Evolutionary conservation across 2,113 vertebrate species (phyloP), one percentile per base, ranked within the genome.

Genomic region (Procavia capensis): DNA sequence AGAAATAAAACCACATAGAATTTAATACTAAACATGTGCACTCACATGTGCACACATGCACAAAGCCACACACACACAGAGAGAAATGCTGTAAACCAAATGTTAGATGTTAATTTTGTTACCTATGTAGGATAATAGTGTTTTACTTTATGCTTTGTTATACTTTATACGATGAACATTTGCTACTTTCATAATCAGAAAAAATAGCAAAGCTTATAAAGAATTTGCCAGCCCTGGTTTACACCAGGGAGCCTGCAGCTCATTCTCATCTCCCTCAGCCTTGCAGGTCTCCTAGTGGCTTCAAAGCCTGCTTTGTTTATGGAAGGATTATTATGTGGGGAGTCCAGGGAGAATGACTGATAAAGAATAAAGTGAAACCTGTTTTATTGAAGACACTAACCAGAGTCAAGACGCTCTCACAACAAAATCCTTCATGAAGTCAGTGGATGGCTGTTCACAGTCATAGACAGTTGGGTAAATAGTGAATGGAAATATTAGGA

Each of bases 241-340:
- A 59, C 95, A 94, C 76, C 88, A 86, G 96, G 95, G 93, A 96
- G 85, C 57, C 86, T 25, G 80, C 43, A 43, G 68, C 93, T 95
- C 78, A 29, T 92, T 96, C 82, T 90, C 66, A 13, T 82, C 59
- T 92, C 83, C 7, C 47, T 78, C 93, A 17, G 80, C 91, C 85
- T 96, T 86, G 63, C 63, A 89, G 91, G 93, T 64, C 78, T 97
- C 93, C 92, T 64, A 25, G 93, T 41, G 85, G 57, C 86, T 97
- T 97, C 95, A 95, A 97, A 97, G 94, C 57, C 75, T 63, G 93
- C 85, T 86, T 86, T 97, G 95, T 97, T 97, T 96, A 96, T 89
- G 61, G 61, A 94, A 93, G 95, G 75, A 95, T 96, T 94, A 83
- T 94, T 80, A 64, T 74, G 93, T 88, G 88, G 95, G 88, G 91